phyloP scores from a whole-genome alignment of 2,113 vertebrate genomes.

The Chloroceryle aenea region DNA sequence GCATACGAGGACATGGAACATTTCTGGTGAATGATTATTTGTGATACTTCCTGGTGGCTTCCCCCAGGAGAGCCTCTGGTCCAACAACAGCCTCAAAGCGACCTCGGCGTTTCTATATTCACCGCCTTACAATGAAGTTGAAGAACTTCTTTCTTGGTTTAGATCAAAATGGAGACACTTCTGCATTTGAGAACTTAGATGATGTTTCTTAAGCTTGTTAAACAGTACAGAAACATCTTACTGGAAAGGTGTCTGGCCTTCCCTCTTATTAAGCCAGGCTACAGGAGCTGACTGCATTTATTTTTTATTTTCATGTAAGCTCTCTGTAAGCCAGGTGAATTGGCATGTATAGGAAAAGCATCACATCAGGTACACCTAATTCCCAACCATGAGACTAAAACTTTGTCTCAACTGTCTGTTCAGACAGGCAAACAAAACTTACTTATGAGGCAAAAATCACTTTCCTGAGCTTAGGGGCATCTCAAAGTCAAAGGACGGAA shows the following conservation, averaged over 20 bases:
- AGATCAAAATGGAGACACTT: neutral
- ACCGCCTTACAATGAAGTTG: neutral
- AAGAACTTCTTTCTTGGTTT: neutral
- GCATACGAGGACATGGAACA: neutral
- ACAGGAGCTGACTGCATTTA: neutral
- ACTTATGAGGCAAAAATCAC: neutral
- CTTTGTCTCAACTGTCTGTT: neutral
- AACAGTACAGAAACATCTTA: neutral
- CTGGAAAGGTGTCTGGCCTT: neutral
- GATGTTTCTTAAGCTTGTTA: neutral
- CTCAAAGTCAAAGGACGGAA: neutral
- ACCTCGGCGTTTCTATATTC: neutral
- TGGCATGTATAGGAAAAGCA: neutral
- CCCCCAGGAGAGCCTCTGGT: neutral
- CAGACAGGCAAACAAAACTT: neutral
- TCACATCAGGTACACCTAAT: neutral
- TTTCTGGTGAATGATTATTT: neutral
- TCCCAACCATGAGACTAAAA: neutral
- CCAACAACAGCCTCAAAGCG: accelerated
- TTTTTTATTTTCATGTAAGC: neutral
- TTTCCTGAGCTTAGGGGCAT: neutral
- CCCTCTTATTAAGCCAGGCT: neutral
- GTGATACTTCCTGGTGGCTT: neutral
- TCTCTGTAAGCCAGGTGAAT: neutral
- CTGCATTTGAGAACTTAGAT: neutral